A percentile compares a stretch with the other conserved stretches of the same genome.
Evolutionary conservation across 2,888 invertebrate genomes (phyloP).

Genomic region (Cryptus viduatorius): DNA sequence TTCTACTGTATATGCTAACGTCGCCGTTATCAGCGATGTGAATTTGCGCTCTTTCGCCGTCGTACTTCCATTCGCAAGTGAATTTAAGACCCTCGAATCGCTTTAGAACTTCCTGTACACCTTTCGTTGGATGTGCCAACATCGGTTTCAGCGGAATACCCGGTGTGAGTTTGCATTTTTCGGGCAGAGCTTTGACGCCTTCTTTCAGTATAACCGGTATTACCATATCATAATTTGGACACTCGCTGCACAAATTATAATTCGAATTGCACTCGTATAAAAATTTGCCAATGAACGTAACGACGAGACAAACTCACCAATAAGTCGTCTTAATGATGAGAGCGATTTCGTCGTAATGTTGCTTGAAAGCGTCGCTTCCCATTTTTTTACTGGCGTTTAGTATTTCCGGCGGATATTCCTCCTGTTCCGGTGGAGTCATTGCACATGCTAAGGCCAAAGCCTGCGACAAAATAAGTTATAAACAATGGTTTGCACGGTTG

Average conservation of each 20-base stretch:
- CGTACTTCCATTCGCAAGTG: slow-evolving; percentile 99
- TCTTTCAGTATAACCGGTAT: slow-evolving; percentile 92
- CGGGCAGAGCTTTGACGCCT: slow-evolving; percentile 91
- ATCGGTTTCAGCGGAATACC: slow-evolving; percentile 98
- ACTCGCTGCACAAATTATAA: slow-evolving; percentile 89
- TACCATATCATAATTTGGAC: slow-evolving; percentile 96
- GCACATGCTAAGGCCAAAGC: slow-evolving; percentile 95
- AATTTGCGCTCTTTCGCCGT: slow-evolving; percentile 99
- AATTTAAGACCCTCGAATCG: slow-evolving; percentile 93
- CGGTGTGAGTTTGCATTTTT: slow-evolving; percentile 94
- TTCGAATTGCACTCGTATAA: not conserved
- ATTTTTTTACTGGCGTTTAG: slow-evolving; percentile 89
- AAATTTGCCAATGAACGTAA: slow-evolving; percentile 1
- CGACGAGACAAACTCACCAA: slow-evolving; percentile 87
- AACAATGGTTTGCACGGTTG: not conserved
- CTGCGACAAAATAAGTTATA: slow-evolving; percentile 83
- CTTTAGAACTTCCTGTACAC: slow-evolving; percentile 94
- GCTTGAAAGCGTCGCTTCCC: slow-evolving; percentile 90
- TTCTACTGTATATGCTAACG: slow-evolving; percentile 96
- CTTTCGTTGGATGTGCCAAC: slow-evolving; percentile 99
- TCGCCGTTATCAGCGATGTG: slow-evolving; percentile 89
- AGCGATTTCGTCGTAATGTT: slow-evolving; percentile 90
- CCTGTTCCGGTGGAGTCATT: slow-evolving; percentile 91
- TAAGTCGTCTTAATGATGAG: slow-evolving; percentile 96
- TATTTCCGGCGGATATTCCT: slow-evolving; percentile 87